Conservation (phyloP, 1,140 invertebrate genomes). For the Bombyx mori region DNA sequence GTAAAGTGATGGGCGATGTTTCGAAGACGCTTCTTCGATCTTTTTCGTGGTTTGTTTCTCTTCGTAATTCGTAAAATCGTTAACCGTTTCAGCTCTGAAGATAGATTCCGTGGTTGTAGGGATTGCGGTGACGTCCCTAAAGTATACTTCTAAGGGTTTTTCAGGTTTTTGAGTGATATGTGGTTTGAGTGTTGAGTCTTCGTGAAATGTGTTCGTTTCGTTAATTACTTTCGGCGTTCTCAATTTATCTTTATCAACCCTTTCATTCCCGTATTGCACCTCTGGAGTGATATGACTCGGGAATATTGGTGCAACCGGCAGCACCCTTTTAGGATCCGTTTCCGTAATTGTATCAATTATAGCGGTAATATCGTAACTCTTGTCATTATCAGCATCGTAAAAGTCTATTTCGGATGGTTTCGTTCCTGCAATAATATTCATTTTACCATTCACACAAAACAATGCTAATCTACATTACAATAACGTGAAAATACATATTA, state of each 20-base stretch:
- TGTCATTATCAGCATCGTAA: constrained; percentile 47
- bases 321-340: constrained; percentile 28
- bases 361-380: constrained; percentile 34
- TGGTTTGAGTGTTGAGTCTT: constrained; percentile 51
- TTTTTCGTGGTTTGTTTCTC: constrained; percentile 32
- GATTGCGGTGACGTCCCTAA: constrained; percentile 40
- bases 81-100: constrained; percentile 39
- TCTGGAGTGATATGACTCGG: constrained; percentile 62
- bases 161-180: constrained; percentile 63
- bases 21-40: constrained; percentile 19
- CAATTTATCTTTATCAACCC: constrained; percentile 37
- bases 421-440: constrained; percentile 34
- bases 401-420: constrained; percentile 62
- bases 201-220: constrained; percentile 23
- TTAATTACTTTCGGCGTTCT: constrained; percentile 45
- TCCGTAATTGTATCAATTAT: constrained; percentile 28
- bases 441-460: background rate
- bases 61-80: constrained; percentile 18
- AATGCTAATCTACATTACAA: too few relatives aligned
- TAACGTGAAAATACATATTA: too few relatives aligned
- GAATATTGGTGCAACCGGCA: constrained; percentile 55
- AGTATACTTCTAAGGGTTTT: constrained; percentile 53
- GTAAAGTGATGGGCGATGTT: constrained; percentile 15
- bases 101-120: constrained; percentile 39
- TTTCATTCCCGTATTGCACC: constrained; percentile 68